These are phyloP conservation scores for Actenoides hombroni DNA, from an alignment of 2,113 vertebrate genomes.

Conservation along the genomic window DNA sequence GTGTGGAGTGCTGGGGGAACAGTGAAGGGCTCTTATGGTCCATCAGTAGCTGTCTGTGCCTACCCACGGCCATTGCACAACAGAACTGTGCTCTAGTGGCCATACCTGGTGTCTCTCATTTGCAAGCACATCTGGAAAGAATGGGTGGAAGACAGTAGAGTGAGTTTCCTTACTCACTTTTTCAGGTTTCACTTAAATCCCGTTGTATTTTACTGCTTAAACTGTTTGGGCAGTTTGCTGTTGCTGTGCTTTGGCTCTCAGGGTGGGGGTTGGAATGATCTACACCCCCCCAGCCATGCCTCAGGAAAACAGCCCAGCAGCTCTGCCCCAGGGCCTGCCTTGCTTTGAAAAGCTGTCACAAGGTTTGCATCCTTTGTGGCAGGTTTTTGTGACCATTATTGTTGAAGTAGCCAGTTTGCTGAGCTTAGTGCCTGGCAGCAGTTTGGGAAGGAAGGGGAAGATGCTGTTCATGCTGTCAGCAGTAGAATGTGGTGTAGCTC, in stretches of 20 bases:
- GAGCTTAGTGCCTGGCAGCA: background rate
- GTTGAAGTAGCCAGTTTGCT: background rate
- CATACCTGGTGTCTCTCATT: background rate
- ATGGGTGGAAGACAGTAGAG: background rate
- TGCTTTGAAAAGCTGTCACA: background rate
- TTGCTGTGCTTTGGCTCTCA: background rate
- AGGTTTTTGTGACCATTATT: background rate
- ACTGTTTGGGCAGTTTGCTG: fast-evolving
- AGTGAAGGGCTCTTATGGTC: background rate
- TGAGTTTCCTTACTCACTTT: background rate
- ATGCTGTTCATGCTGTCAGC: background rate
- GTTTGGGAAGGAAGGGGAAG: background rate
- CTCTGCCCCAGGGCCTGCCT: background rate
- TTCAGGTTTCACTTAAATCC: background rate
- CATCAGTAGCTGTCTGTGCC: background rate
- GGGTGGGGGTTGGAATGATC: background rate
- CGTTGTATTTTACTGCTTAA: background rate
- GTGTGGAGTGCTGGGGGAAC: background rate
- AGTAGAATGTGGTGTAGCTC: background rate
- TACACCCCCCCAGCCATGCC: background rate
- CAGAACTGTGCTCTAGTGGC: too few species aligned
- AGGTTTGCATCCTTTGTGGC: background rate
- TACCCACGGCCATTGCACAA: background rate
- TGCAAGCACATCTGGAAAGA: background rate
- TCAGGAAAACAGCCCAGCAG: fast-evolving